phyloP scores from a whole-genome alignment of 92 coral and sea anemone genomes.

The Epizoanthus ramosus region DNA sequence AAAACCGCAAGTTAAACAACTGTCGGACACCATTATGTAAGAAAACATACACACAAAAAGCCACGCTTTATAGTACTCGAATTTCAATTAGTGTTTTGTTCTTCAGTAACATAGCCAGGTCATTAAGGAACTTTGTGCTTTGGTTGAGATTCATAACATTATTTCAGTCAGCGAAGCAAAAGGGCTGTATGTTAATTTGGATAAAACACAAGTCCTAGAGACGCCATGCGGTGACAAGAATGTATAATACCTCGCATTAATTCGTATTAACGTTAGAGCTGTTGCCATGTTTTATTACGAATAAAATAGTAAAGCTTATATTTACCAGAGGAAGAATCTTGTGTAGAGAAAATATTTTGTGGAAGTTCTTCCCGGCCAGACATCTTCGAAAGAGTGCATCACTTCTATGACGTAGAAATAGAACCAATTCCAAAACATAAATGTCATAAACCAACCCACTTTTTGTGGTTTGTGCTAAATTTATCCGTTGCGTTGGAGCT shows the following conservation, averaged over 20 bases:
- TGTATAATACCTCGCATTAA: constrained; percentile 20
- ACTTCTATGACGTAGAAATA: background rate
- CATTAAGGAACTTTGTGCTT: background rate
- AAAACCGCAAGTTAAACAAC: constrained; percentile 3
- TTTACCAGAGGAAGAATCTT: no score
- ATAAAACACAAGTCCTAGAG: constrained; percentile 23
- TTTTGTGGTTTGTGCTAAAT: constrained; percentile 27
- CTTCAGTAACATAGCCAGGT: background rate
- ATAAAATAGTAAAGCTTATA: background rate
- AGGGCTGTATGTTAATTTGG: background rate
- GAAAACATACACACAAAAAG: background rate
- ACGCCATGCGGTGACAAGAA: constrained; percentile 39
- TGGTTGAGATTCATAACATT: background rate
- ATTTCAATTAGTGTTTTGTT: background rate
- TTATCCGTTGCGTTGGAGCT: constrained; percentile 35
- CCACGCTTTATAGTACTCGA: background rate
- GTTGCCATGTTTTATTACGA: background rate
- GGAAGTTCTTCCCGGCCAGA: background rate
- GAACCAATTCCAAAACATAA: background rate
- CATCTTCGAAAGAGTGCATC: background rate
- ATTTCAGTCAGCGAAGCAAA: background rate
- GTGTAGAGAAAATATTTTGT: no score
- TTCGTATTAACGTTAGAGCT: constrained; percentile 2
- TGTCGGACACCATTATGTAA: background rate
- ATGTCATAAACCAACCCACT: background rate